These are phyloP conservation scores for Panthera uncia DNA, from an alignment of 2,113 vertebrate genomes.

Conservation along the genomic window DNA sequence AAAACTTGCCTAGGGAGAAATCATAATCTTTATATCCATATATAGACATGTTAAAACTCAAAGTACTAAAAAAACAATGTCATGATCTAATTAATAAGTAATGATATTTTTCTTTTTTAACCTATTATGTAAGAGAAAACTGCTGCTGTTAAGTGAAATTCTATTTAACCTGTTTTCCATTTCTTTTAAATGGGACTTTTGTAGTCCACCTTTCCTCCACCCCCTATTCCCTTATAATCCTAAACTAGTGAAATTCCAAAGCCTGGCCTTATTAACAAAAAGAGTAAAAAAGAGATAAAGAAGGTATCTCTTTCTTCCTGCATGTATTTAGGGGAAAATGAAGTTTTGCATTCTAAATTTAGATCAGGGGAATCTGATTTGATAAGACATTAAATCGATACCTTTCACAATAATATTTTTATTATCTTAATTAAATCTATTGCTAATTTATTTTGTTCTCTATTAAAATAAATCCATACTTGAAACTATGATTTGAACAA, in stretches of 20 bases:
- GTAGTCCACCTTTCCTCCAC: background rate
- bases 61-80: background rate
- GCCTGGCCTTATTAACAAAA: background rate
- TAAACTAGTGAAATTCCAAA: conserved; percentile 17
- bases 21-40: background rate
- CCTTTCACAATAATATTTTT: background rate
- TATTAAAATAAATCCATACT: conserved; percentile 16
- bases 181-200: background rate
- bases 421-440: background rate
- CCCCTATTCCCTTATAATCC: background rate
- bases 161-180: background rate
- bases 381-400: background rate
- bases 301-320: background rate
- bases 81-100: background rate
- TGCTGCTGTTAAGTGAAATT: background rate
- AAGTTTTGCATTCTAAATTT: background rate
- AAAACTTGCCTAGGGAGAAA: conserved; percentile 20
- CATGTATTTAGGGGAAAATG: background rate
- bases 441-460: conserved; percentile 21
- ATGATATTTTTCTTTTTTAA: background rate
- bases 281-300: background rate
- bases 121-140: background rate
- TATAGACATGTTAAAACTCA: background rate
- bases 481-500: conserved; percentile 38
- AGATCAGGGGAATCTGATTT: conserved; percentile 2